Conservation (phyloP, 2,797 vertebrate genomes). For the Paguma larvata region DNA sequence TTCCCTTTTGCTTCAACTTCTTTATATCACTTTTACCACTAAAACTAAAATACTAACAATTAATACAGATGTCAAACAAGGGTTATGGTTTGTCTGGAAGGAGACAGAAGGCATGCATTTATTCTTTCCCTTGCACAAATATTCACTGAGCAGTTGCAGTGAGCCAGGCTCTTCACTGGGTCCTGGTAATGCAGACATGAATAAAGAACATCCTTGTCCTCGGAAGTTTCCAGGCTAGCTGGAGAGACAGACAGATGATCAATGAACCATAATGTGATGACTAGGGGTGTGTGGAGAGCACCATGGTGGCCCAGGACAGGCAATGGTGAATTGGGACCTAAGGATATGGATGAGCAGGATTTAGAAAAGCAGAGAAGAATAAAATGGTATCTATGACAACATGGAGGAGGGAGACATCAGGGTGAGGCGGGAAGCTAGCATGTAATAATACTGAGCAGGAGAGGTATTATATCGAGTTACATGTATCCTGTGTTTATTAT, state of each 20-base stretch:
- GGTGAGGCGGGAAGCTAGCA: neutral
- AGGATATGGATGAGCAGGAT: neutral
- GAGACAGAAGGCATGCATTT: neutral
- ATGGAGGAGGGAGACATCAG: neutral
- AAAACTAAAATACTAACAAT: neutral
- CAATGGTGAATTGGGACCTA: too few species aligned
- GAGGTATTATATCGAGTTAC: neutral
- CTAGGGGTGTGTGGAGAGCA: rapidly evolving
- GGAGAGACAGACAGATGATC: neutral
- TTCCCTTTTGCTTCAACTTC: neutral
- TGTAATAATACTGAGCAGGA: neutral
- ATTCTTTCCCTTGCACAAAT: neutral
- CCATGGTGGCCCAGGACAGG: neutral
- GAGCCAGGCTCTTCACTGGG: neutral
- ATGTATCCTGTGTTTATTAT: neutral
- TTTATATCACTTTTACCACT: neutral
- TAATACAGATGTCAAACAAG: neutral
- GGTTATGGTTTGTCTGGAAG: neutral
- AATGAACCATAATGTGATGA: neutral
- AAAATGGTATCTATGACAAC: neutral
- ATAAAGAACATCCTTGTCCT: neutral
- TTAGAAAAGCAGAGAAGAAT: neutral
- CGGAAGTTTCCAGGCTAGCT: neutral
- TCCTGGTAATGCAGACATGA: neutral
- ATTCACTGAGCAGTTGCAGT: neutral